Percentiles rank a stretch among this genome's conserved stretches.
Conservation (phyloP, 2,113 vertebrate species). For the Eubucco bourcierii region DNA sequence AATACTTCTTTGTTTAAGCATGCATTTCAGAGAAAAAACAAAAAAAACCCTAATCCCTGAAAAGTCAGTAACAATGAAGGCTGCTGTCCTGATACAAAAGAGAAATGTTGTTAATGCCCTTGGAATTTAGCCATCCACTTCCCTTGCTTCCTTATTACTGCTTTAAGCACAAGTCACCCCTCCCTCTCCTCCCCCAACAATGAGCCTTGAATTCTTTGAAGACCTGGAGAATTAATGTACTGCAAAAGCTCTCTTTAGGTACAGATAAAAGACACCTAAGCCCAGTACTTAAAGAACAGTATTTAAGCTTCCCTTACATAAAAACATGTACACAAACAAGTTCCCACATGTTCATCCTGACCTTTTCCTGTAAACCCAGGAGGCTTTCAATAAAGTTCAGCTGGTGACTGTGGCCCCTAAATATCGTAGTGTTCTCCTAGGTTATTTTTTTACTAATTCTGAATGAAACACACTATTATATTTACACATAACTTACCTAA, state of each 20-base stretch:
- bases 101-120: background rate
- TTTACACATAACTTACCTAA: background rate
- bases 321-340: background rate
- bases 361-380: background rate
- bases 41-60: background rate
- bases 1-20: constrained; percentile 45
- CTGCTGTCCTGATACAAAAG: background rate
- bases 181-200: background rate
- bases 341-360: background rate
- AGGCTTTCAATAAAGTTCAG: background rate
- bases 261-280: background rate
- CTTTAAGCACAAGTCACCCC: background rate
- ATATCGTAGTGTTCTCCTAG: background rate
- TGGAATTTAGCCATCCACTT: constrained; percentile 23
- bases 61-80: constrained; percentile 34
- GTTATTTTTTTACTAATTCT: background rate
- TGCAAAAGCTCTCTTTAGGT: background rate
- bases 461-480: background rate
- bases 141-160: background rate
- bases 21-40: background rate
- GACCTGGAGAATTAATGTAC: background rate
- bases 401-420: background rate
- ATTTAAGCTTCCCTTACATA: background rate
- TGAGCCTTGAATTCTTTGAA: background rate
- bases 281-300: background rate